A percentile compares a stretch with the other conserved stretches of the same genome.
These are phyloP conservation scores for Lateolabrax maculatus DNA, from an alignment of 2,797 vertebrate species.

Conservation along the genomic window DNA sequence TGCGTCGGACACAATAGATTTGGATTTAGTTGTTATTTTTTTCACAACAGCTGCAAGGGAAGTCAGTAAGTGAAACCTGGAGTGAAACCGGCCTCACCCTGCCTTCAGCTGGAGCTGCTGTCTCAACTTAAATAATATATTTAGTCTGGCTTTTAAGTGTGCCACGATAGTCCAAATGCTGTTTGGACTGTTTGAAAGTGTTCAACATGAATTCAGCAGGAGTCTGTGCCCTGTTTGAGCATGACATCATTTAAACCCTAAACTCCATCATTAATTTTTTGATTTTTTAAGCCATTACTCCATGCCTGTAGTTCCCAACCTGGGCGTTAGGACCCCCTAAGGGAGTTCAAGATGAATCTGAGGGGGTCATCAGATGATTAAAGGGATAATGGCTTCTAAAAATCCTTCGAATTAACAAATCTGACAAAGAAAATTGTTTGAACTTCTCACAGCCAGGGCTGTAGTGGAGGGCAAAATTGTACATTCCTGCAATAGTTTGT, in stretches of 20 bases:
- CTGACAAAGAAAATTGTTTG: neutral
- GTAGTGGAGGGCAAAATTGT: neutral
- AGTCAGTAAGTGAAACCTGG: conserved; percentile 27
- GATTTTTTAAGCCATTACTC: neutral
- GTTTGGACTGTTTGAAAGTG: neutral
- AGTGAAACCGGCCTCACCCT: conserved; percentile 36
- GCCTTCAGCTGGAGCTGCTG: conserved; percentile 22
- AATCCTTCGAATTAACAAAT: too few relatives aligned
- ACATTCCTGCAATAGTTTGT: too few relatives aligned
- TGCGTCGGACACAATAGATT: conserved; percentile 17
- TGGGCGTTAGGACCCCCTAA: neutral
- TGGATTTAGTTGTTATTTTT: neutral
- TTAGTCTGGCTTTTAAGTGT: neutral
- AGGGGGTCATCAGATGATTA: neutral
- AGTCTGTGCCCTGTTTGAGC: neutral
- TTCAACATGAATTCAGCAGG: neutral
- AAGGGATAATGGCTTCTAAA: neutral
- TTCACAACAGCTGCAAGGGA: conserved; percentile 29
- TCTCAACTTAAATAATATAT: conserved; percentile 15
- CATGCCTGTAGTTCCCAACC: too few relatives aligned
- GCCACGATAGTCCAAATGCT: neutral
- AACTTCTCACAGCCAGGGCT: too few relatives aligned
- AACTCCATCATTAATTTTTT: neutral
- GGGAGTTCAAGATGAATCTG: neutral
- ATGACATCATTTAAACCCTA: neutral